Base-by-base conservation (phyloP, 2,797 vertebrate genomes). In the Acanthiza pusilla region DNA sequence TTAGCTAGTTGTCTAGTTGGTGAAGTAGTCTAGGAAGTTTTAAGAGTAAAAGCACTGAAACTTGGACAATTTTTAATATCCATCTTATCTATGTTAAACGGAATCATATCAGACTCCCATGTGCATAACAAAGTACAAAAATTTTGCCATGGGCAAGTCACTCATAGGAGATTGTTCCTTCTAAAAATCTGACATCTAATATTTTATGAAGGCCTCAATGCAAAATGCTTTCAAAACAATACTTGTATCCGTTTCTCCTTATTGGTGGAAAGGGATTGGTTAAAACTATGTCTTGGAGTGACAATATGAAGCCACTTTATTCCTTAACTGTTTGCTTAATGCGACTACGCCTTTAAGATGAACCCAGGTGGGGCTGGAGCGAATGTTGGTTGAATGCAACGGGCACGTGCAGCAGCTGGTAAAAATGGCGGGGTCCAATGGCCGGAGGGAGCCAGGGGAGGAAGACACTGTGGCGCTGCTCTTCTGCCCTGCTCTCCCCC, bases 211-310 rank as follows among this genome's bases (percentile, higher is more conserved):
- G 29, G 11, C 22, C 40, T 86, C 40, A 88, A n/a, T 60, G 38
- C 3, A 42, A 50, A 68, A 40, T 17, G 0, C 2, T 85, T 91
- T 61, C 26, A n/a, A 74, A 75, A 67, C 9, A 72, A 12, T 17
- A 6, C 30, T 61, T 0, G 0, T n/a, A 47, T 62, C 34, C 2
- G 11, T 65, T 57, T 40, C 16, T 47, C 9, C 8, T 15, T 62
- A 13, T 26, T 62, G 11, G 20, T 86, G 11, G 6, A 62, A 62
- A 48, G 9, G 5, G 11, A 34, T 47, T 40, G 7, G 13, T 61
- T 54, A 34, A 77, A 62, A 40, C 20, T 21, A 8, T 27, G 36
- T 36, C 36, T 10, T 36, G 36, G 36, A 36, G 36, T 36, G 36
- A 36, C 36, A 36, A 36, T 36, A 36, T 36, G 36, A 36, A 36